Evolutionary conservation across 1,140 invertebrate species (phyloP).

Genomic region (Phortica variegata): DNA sequence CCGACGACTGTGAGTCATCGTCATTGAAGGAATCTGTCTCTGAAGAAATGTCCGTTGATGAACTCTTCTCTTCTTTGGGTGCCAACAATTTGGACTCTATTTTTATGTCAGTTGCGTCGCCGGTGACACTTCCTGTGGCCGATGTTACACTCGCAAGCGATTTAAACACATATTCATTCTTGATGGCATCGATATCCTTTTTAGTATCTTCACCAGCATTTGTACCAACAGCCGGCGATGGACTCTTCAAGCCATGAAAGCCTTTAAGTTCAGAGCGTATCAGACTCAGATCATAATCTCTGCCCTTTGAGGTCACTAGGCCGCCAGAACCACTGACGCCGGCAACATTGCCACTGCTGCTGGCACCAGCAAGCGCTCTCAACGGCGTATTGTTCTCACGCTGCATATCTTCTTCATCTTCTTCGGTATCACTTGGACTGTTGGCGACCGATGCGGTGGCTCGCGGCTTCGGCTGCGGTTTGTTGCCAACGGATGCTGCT

Average conservation of each 20-base stretch:
- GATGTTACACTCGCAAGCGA: slow-evolving; percentile 2
- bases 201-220: slow-evolving; percentile 13
- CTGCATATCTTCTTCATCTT: slow-evolving; percentile 49
- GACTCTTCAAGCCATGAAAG: slow-evolving; percentile 57
- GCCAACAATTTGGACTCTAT: slow-evolving; percentile 27
- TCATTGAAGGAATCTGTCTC: slow-evolving; percentile 50
- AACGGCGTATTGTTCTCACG: slow-evolving; percentile 28
- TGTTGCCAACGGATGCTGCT: slow-evolving; percentile 29
- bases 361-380: slow-evolving; percentile 22
- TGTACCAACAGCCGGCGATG: slow-evolving; percentile 21
- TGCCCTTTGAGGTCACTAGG: slow-evolving; percentile 60
- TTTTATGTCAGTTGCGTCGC: slow-evolving; percentile 14
- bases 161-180: slow-evolving; percentile 17
- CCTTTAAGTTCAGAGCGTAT: slow-evolving; percentile 82
- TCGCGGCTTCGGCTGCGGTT: slow-evolving; percentile 44
- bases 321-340: slow-evolving; percentile 6
- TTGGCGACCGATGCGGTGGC: slow-evolving; percentile 16
- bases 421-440: slow-evolving; percentile 53
- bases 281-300: slow-evolving; percentile 80
- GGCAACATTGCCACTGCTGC: slow-evolving; percentile 26
- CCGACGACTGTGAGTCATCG: slow-evolving; percentile 54
- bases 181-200: slow-evolving; percentile 3
- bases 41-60: slow-evolving; percentile 45
- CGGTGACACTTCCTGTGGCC: too few species aligned
- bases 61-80: slow-evolving; percentile 31